A percentile compares a stretch with the other conserved stretches of the same genome.
Conservation (phyloP, 1,140 invertebrate species). For the Leptoteleia sp. region DNA sequence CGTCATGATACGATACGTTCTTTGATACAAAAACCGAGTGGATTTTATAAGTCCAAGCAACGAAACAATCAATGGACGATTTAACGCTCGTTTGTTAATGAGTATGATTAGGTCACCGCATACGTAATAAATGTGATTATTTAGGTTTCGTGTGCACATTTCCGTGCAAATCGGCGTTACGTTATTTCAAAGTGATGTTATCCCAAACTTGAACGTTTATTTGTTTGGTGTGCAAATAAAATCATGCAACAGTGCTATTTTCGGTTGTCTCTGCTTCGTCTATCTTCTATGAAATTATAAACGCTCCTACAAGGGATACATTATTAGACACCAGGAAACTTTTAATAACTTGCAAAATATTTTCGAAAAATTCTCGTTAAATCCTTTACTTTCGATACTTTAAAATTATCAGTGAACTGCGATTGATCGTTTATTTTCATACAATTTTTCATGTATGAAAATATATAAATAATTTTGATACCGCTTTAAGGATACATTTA, state of each 20-base stretch:
- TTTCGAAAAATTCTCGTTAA: no score
- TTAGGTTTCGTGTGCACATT: conserved; percentile 38
- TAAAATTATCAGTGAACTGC: no score
- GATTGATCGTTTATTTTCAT: no score
- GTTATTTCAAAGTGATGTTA: conserved; percentile 57
- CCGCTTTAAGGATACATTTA: no score
- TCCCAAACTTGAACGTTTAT: conserved; percentile 52
- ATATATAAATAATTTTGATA: no score
- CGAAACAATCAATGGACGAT: no score
- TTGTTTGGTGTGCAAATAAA: conserved; percentile 53
- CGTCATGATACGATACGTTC: no score
- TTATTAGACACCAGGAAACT: conserved; percentile 6
- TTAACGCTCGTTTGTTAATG: conserved; percentile 14
- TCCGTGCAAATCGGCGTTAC: conserved; percentile 28
- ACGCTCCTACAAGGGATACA: conserved; percentile 7
- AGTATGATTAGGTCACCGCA: conserved; percentile 33
- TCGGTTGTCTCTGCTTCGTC: conserved; percentile 40
- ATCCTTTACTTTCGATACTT: no score
- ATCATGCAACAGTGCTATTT: conserved; percentile 45
- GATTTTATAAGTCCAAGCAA: no score
- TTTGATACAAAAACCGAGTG: no score
- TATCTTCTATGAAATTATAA: conserved; percentile 42
- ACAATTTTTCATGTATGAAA: no score
- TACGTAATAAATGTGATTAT: conserved; percentile 39
- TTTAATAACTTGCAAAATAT: no score